Evolutionary conservation across 2,888 invertebrate species (phyloP), one percentile per base, ranked within the genome.

Genomic region (Cetonia aurata): DNA sequence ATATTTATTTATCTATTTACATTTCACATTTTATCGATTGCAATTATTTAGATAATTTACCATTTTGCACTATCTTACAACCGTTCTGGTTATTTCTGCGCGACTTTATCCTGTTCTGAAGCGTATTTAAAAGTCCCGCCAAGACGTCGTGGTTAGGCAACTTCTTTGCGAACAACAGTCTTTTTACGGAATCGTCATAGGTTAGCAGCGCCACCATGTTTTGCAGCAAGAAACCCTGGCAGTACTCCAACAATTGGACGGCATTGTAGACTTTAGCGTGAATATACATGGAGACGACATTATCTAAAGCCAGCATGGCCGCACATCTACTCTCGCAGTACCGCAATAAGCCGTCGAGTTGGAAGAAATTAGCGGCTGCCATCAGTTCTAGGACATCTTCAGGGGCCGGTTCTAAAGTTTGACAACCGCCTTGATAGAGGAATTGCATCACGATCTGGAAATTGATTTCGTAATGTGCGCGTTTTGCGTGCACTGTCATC

Each of bases 131-230:
- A 25, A 96, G 86, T 12, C 95, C 95, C 8, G 92, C 93, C 12
- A 96, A 86, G 4, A 96, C 95, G 80, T 96, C 96, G 81, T 96
- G 95, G 78, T 95, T 95, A 62, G 96, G 95, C 73, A 96, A 86
- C 80, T 95, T 93, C 83, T 95, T 96, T 48, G 95, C 96, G 79
- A 96, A 96, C 44, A 96, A 87, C 69, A 96, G 86, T 73, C 95
- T 89, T 81, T 96, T 94, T 0, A 96, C 95, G 0, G 95, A 95
- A 82, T 96, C 96, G 79, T 96, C 96, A 80, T 95, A 96, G 0
- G 95, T 96, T 57, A 96, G 87, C 31, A 96, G 86, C n/a, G 95
- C 94, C n/a, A 96, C 95, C 95, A 96, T 94, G 81, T 96, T 96
- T 85, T 96, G 96, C 55, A 96, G 88, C 31, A 96, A 86, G 83